Evolutionary conservation across 2,888 invertebrate genomes (phyloP), one percentile per base, ranked within the genome.

Genomic region (Mallateleia sp.): DNA sequence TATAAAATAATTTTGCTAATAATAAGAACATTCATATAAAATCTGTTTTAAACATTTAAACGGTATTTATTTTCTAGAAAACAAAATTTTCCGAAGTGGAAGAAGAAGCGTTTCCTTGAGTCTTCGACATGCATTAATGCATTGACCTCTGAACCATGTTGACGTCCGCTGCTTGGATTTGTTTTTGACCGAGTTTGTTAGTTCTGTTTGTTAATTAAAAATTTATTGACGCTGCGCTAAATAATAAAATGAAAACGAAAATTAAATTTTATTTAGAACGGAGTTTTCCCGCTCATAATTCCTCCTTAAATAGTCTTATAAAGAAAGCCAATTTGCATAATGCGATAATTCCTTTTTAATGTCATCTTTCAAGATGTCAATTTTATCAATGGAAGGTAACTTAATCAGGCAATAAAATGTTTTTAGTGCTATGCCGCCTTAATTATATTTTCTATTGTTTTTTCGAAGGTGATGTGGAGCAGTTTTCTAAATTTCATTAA

Each of bases 311-410:
- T 47, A 54, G 62, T 71, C 54, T 62, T 81, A 58, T 74, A 58
- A 74, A 58, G 74, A 82, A 74, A 82, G 67, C 58, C 24, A 64
- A 72, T 81, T 66, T 81, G 66, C 81, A 82, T 74, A 74, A 82
- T 60, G 56, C n/a, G 67, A 67, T 75, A 75, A 82, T 82, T 82
- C 52, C 50, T 82, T 82, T 82, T 82, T 82, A 74, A 75, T 82
- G 64, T 82, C 67, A 75, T 81, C 72, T 81, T 56, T 56, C 18
- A 50, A 50, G 11, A 58, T 45, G 56, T 52, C 81, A 74, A 47
- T 80, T 74, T 60, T 75, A 38, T 67, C 81, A 75, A 74, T 82
- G 60, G 22, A 67, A 66, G 47, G 64, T 72, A 81, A 81, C 80
- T 81, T 81, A 81, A 81, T 72, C 64, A 54, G 66, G 32, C 47